Conservation (phyloP, 2,888 invertebrate species). For the Epinotia brunnichana region DNA sequence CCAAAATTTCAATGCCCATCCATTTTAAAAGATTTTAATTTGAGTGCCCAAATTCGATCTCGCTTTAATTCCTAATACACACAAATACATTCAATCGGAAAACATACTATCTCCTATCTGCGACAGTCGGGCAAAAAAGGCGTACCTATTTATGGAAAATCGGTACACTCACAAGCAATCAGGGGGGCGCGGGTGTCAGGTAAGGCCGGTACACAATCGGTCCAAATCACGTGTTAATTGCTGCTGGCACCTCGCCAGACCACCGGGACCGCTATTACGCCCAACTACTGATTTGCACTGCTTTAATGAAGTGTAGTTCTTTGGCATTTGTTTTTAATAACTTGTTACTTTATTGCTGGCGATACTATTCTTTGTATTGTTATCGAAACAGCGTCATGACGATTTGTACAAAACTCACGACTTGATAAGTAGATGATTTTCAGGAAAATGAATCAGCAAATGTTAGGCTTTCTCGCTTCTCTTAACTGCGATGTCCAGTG, state of each 20-base stretch:
- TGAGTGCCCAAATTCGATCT: too few species aligned
- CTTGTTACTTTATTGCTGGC: not conserved
- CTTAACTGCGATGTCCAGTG: too few species aligned
- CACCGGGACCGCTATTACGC: conserved; percentile 23
- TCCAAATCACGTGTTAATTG: conserved; percentile 38
- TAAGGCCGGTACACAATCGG: conserved; percentile 27
- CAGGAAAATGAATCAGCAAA: too few species aligned
- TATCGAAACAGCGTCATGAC: not conserved
- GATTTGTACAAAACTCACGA: too few species aligned
- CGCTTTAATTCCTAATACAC: too few species aligned
- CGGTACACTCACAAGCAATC: conserved; percentile 13
- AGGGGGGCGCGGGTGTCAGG: conserved; percentile 16
- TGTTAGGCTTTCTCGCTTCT: too few species aligned
- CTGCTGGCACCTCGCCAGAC: conserved; percentile 33
- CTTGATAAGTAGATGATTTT: too few species aligned
- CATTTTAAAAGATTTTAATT: too few species aligned
- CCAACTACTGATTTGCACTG: conserved; percentile 26
- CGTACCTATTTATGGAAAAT: not conserved
- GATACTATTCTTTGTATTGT: not conserved
- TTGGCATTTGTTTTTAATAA: not conserved
- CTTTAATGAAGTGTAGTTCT: conserved; percentile 29
- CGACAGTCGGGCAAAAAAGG: not conserved
- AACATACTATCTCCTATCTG: too few species aligned
- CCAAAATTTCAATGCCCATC: too few species aligned
- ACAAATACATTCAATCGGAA: not conserved